A percentile compares a stretch with the other conserved stretches of the same genome.
These are phyloP conservation scores for Acestrorhynchus altus DNA, from an alignment of 2,797 vertebrate genomes.

Conservation along the genomic window DNA sequence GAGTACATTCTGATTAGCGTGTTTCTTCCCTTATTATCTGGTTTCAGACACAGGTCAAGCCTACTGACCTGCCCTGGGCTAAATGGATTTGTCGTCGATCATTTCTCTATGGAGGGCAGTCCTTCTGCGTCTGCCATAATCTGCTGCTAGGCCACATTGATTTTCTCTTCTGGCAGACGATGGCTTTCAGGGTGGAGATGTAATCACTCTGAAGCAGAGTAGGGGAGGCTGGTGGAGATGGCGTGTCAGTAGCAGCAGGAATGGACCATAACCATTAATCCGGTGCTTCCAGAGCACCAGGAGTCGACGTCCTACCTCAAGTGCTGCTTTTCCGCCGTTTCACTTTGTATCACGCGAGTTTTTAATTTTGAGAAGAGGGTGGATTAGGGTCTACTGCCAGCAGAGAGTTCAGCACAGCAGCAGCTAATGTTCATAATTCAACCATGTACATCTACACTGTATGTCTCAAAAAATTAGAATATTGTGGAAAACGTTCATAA, in stretches of 20 bases:
- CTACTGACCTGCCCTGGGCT: not conserved
- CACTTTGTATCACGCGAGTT: no score
- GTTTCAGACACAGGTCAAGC: not conserved
- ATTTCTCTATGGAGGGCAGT: not conserved
- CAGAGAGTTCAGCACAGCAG: no score
- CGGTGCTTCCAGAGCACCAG: no score
- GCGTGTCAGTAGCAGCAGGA: not conserved
- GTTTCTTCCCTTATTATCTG: not conserved
- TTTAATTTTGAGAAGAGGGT: no score
- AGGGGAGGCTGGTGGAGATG: not conserved
- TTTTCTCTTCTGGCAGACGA: not conserved
- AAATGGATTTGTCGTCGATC: not conserved
- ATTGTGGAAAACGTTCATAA: no score
- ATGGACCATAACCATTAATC: not conserved
- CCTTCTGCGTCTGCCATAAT: not conserved
- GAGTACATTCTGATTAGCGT: not conserved
- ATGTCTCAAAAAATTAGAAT: no score
- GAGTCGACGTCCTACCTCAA: no score
- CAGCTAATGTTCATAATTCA: no score
- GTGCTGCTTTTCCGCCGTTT: no score
- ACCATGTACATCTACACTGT: no score
- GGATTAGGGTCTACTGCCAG: no score
- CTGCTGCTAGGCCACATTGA: not conserved
- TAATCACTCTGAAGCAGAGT: not conserved
- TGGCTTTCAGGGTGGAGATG: not conserved